Base-by-base conservation (phyloP, 37 sponge, comb jelly and placozoan species). In the Spongilla lacustris region DNA sequence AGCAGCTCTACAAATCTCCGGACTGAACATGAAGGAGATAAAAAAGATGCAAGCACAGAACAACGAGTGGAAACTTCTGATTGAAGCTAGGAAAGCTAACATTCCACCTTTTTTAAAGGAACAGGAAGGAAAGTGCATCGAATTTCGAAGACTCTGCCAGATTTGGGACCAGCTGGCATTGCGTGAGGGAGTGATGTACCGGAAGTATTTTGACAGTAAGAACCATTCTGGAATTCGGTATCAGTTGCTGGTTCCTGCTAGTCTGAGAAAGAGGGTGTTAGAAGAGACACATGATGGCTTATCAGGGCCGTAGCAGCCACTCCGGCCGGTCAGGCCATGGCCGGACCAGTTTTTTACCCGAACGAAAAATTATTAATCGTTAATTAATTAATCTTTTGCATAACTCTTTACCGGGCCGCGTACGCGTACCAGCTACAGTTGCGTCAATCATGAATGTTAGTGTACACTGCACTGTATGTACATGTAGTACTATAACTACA, bases 111-210 rank as follows among this genome's bases (percentile, higher is more conserved):
- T 41, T 11, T 36, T 23, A 35, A 25, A 28, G 26, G 36, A 69
- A 24, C 36, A 26, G 36, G 74, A 71, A 30, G 36, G 49, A 71
- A 31, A 82, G 19, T 11, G 38, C 36, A 33, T 24, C 19, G 38
- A 34, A 26, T 71, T 37, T 27, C 72, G 83, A 27, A 36, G 72
- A 69, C 83, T 82, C n/a, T 31, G 30, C 37, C 83, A 71, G 72
- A 33, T 69, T 12, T 81, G 82, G 82, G 83, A 82, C 72, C 73
- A 82, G 83, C 41, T 82, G 26, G 33, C 34, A n/a, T n/a, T 82
- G 4, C 0, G 71, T 19, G 46, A 82, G 10, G 72, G 72, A 0
- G 22, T 82, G 72, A 34, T 69, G 72, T 82, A 34, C 6, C 28
- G 83, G 33, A 38, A 82, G 83, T 71, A 34, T 71, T 25, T 31